These are phyloP conservation scores for Hyposmocoma kahamanoa DNA, from an alignment of 1,140 invertebrate species.

Conservation along the genomic window DNA sequence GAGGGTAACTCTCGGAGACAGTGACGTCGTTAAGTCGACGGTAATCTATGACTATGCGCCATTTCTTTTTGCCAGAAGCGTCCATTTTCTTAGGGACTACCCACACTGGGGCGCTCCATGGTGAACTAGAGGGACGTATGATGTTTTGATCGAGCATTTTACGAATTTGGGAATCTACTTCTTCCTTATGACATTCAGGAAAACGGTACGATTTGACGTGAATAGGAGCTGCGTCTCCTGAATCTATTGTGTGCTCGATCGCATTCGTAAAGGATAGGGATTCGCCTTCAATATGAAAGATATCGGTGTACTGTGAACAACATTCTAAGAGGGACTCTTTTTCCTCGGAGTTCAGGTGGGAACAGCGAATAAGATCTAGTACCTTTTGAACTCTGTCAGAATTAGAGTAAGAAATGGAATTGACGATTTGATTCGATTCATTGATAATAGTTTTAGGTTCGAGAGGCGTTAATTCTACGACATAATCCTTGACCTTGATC, in stretches of 20 bases:
- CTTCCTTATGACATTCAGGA: slow-evolving; percentile 40
- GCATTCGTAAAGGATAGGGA: slow-evolving; percentile 18
- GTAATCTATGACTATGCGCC: slow-evolving; percentile 52
- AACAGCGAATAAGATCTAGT: slow-evolving; percentile 10
- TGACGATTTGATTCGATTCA: too few species aligned
- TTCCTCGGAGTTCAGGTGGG: slow-evolving; percentile 18
- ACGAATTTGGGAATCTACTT: slow-evolving; percentile 48
- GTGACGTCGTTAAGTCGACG: slow-evolving; percentile 48
- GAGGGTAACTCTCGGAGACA: slow-evolving; percentile 62
- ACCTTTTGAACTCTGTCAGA: not conserved
- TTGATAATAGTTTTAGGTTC: too few species aligned
- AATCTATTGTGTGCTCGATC: slow-evolving; percentile 19
- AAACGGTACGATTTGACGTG: slow-evolving; percentile 21
- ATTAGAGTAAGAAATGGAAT: too few species aligned
- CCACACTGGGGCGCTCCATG: slow-evolving; percentile 46
- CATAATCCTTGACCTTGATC: too few species aligned
- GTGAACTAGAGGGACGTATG: slow-evolving; percentile 38
- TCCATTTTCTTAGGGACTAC: slow-evolving; percentile 55
- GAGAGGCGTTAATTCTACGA: too few species aligned
- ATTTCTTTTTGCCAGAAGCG: slow-evolving; percentile 48
- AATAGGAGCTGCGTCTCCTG: slow-evolving; percentile 17
- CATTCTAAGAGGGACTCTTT: slow-evolving; percentile 15
- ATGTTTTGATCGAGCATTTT: slow-evolving; percentile 56
- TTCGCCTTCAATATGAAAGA: slow-evolving; percentile 19
- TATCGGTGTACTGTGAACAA: slow-evolving; percentile 14